Conservation (phyloP, 2,888 invertebrate species). For the Syrphus vitripennis region DNA sequence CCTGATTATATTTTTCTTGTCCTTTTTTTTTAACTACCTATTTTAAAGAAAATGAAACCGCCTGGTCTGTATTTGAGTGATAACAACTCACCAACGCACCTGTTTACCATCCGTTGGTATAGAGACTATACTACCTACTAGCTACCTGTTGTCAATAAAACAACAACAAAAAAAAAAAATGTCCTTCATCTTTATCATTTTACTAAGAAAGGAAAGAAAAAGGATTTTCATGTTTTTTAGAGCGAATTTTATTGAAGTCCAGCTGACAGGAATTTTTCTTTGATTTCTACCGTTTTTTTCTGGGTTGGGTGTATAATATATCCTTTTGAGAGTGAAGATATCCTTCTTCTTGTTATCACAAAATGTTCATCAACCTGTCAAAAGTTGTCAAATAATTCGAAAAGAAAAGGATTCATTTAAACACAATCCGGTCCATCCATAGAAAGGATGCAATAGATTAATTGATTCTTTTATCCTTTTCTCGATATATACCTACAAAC, state of each 20-base stretch:
- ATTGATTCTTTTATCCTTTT: constrained; percentile 60
- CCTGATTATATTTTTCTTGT: neutral
- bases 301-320: neutral
- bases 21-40: neutral
- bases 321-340: constrained; percentile 19
- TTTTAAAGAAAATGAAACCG: constrained; percentile 23
- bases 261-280: constrained; percentile 16
- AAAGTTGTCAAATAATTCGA: constrained; percentile 55
- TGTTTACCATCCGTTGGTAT: neutral
- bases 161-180: neutral
- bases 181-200: neutral
- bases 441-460: constrained; percentile 61
- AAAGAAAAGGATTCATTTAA: constrained; percentile 16
- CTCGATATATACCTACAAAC: constrained; percentile 22
- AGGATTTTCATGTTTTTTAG: constrained; percentile 52
- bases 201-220: constrained; percentile 12
- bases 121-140: too few relatives aligned
- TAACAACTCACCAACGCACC: constrained; percentile 16
- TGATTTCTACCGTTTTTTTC: neutral
- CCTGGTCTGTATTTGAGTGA: constrained; percentile 18
- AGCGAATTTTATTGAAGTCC: constrained; percentile 25
- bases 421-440: neutral
- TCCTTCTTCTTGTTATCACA: constrained; percentile 14
- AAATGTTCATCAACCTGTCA: constrained; percentile 65
- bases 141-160: constrained; percentile 20